Conservation (phyloP, 2,888 invertebrate genomes). For the Drosophila multiciliata region DNA sequence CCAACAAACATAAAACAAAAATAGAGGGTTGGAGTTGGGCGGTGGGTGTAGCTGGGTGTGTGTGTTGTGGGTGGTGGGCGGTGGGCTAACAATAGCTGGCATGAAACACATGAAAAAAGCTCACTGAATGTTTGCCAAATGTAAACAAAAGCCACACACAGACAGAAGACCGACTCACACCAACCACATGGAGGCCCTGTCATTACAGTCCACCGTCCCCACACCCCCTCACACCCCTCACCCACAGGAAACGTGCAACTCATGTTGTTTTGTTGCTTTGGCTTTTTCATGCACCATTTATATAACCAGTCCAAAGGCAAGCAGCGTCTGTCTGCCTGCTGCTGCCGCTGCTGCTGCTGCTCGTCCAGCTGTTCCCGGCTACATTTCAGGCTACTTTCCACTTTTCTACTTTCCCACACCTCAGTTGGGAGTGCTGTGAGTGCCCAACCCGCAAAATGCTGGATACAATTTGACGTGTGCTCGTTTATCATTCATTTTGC, state of each 20-base stretch:
- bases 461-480: conserved; percentile 79
- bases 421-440: not conserved
- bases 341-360: too few species aligned
- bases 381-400: conserved; percentile 15
- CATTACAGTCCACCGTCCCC: conserved; percentile 25
- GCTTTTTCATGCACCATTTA: conserved; percentile 80
- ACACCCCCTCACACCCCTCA: not conserved
- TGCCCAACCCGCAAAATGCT: conserved; percentile 6
- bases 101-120: conserved; percentile 21
- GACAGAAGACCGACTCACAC: conserved; percentile 8
- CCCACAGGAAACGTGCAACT: conserved; percentile 65
- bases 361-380: conserved; percentile 65
- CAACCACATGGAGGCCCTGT: conserved; percentile 26
- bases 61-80: not conserved
- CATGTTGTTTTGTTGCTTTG: conserved; percentile 79
- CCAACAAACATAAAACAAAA: conserved; percentile 16
- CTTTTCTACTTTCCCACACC: not conserved
- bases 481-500: conserved; percentile 82
- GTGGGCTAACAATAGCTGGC: conserved; percentile 38
- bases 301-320: conserved; percentile 59
- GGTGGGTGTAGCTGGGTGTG: not conserved
- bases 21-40: not conserved
- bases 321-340: conserved; percentile 31
- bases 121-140: conserved; percentile 63
- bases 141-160: conserved; percentile 72